Evolutionary conservation across 2,797 vertebrate genomes (phyloP).

Genomic region (Moxostoma hubbsi): DNA sequence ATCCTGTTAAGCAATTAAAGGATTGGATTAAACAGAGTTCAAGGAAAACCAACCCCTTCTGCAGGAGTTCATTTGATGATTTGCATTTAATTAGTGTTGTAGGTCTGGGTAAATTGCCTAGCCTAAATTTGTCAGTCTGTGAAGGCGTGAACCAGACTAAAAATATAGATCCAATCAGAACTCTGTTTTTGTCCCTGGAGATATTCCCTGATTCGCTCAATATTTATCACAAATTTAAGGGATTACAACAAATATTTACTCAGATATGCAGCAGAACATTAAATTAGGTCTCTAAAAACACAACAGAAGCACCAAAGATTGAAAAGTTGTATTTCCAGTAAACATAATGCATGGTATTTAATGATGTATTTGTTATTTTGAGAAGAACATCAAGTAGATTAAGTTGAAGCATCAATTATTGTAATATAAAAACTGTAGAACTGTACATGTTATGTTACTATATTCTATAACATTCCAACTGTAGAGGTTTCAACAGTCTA

Average conservation of each 20-base stretch:
- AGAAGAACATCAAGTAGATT: not conserved
- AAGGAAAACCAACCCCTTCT: conserved; percentile 42
- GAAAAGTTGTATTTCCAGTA: not conserved
- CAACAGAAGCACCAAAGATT: not conserved
- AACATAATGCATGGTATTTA: not conserved
- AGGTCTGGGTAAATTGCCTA: conserved; percentile 40
- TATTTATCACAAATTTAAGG: conserved; percentile 56
- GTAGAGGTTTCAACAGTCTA: too few relatives aligned
- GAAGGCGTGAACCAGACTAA: conserved; percentile 36
- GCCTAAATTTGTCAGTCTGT: conserved; percentile 32
- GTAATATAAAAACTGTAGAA: too few relatives aligned
- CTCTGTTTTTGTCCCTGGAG: conserved; percentile 15
- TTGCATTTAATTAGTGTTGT: conserved; percentile 58
- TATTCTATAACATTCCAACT: too few relatives aligned
- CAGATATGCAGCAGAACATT: not conserved
- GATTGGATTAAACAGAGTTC: conserved; percentile 57
- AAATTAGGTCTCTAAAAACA: not conserved
- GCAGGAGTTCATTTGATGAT: conserved; percentile 42
- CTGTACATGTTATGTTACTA: not conserved
- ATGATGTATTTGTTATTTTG: not conserved
- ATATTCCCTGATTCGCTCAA: conserved; percentile 56
- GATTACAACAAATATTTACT: conserved; percentile 45
- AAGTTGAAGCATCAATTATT: too few relatives aligned
- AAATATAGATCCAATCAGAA: conserved; percentile 44
- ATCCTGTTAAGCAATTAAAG: conserved; percentile 60